Percentiles rank a stretch among this genome's conserved stretches.
Evolutionary conservation across 2,888 invertebrate species (phyloP).

Genomic region (Mythimna loreyi): DNA sequence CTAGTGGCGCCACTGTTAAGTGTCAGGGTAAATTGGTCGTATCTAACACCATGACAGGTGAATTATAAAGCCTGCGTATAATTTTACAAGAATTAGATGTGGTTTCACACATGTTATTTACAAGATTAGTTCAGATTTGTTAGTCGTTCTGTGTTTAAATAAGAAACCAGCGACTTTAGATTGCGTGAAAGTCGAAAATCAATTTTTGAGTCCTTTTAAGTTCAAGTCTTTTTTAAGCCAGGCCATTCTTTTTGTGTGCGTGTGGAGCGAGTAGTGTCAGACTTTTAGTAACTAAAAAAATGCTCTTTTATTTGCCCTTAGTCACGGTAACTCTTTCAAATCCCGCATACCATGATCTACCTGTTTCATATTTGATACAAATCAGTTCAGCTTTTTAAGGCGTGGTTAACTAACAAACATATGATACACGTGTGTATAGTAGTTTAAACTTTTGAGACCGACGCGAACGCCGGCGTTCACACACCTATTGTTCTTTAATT

Average conservation of each 20-base stretch:
- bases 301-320: not conserved
- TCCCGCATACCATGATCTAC: too few species aligned
- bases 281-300: not conserved
- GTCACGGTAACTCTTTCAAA: not conserved
- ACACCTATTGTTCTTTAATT: too few species aligned
- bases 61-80: not conserved
- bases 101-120: conserved; percentile 9
- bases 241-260: not conserved
- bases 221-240: too few species aligned
- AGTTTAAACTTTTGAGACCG: too few species aligned
- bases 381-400: too few species aligned
- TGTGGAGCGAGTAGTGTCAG: not conserved
- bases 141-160: not conserved
- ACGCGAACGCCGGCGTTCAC: too few species aligned
- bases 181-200: not conserved
- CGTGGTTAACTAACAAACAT: too few species aligned
- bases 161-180: too few species aligned
- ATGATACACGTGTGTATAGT: too few species aligned
- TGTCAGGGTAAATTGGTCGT: not conserved
- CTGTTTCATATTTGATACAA: too few species aligned
- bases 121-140: conserved; percentile 1
- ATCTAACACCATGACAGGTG: conserved; percentile 1
- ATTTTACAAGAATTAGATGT: conserved; percentile 27
- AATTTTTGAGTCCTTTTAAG: too few species aligned
- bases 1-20: conserved; percentile 7